Percentiles rank a stretch among this genome's conserved stretches.
Evolutionary conservation across 2,113 vertebrate genomes (phyloP).

Genomic region (Oryzias melastigma): DNA sequence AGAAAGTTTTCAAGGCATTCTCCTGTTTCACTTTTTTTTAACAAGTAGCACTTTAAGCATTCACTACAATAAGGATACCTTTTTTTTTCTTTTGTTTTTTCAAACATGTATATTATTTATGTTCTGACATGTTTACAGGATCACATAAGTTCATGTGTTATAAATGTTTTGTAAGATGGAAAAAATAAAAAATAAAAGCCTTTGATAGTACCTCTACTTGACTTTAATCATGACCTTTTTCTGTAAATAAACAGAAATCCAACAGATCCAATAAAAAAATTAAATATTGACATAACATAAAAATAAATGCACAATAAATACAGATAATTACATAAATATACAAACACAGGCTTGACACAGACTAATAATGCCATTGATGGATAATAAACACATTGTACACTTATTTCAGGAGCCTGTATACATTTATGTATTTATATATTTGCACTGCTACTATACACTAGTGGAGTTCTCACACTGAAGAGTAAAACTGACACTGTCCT

Average conservation of each 20-base stretch:
- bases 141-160: constrained; percentile 7
- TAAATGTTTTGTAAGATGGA: constrained; percentile 53
- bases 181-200: constrained; percentile 50
- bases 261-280: constrained; percentile 85
- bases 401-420: constrained; percentile 73
- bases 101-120: background rate
- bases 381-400: constrained; percentile 72
- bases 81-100: too few relatives aligned
- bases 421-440: constrained; percentile 14
- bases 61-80: constrained; percentile 13
- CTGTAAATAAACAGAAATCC: constrained; percentile 81
- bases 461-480: constrained; percentile 16
- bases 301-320: constrained; percentile 95
- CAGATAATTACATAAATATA: constrained; percentile 95
- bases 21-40: background rate
- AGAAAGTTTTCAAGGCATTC: constrained; percentile 25
- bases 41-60: background rate
- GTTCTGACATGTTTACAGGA: background rate
- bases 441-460: constrained; percentile 39
- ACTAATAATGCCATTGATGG: constrained; percentile 84
- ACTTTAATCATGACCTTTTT: constrained; percentile 84
- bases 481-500: constrained; percentile 15
- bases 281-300: constrained; percentile 84
- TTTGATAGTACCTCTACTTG: constrained; percentile 81
- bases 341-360: constrained; percentile 84